phyloP scores from a whole-genome alignment of 1,140 invertebrate genomes.

The Lasioglossum albipes region DNA sequence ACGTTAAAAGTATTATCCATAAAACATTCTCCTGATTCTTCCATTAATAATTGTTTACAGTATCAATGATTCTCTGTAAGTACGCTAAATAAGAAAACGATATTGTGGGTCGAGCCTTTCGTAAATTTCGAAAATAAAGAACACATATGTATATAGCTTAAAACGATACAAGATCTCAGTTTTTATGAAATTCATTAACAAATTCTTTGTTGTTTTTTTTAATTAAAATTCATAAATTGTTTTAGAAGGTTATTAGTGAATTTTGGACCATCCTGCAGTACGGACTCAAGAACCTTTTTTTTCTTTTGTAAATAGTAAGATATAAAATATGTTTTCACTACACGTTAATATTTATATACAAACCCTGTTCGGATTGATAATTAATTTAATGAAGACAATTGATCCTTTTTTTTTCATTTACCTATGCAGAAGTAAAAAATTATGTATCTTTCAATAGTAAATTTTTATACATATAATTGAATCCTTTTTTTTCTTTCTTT shows the following conservation, averaged over 20 bases:
- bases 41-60: constrained; percentile 60
- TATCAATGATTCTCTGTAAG: constrained; percentile 41
- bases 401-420: neutral
- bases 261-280: constrained; percentile 58
- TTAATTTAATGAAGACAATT: constrained; percentile 36
- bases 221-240: constrained; percentile 49
- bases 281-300: constrained; percentile 34
- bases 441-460: constrained; percentile 5
- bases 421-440: constrained; percentile 7
- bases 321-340: constrained; percentile 65
- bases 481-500: constrained; percentile 21
- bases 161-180: constrained; percentile 23
- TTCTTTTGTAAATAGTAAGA: constrained; percentile 42
- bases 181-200: constrained; percentile 47
- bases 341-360: constrained; percentile 60
- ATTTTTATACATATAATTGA: constrained; percentile 29
- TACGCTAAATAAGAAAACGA: constrained; percentile 33
- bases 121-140: constrained; percentile 18
- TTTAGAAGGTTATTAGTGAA: constrained; percentile 16
- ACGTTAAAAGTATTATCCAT: constrained; percentile 60
- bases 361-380: constrained; percentile 56
- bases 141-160: constrained; percentile 22
- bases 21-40: constrained; percentile 45
- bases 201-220: constrained; percentile 44
- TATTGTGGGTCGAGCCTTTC: constrained; percentile 13